Percentiles rank a stretch among this genome's conserved stretches.
phyloP scores from a whole-genome alignment of 2,113 vertebrate genomes.

The Catharus bicknelli region DNA sequence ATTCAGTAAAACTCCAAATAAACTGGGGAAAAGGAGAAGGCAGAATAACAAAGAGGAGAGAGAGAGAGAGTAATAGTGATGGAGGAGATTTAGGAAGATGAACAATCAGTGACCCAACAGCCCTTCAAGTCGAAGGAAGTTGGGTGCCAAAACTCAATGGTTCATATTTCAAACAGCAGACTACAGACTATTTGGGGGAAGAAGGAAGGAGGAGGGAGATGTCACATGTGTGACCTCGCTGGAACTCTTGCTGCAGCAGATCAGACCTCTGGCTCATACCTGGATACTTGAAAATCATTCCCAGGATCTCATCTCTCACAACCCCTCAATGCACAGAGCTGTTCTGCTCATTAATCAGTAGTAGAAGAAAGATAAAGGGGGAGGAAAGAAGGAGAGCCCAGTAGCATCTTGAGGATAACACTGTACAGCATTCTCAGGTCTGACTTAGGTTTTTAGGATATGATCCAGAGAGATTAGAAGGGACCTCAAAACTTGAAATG shows the following conservation, averaged over 20 bases:
- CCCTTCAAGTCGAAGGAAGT: background rate
- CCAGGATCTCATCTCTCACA: background rate
- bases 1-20: slow-evolving; percentile 33
- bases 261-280: background rate
- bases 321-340: background rate
- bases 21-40: background rate
- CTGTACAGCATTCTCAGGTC: slow-evolving; percentile 12
- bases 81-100: background rate
- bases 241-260: background rate
- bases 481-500: slow-evolving; percentile 25
- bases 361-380: background rate
- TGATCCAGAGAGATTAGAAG: slow-evolving; percentile 53
- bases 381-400: background rate
- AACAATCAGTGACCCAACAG: background rate
- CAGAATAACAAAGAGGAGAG: background rate
- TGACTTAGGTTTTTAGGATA: background rate
- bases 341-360: background rate
- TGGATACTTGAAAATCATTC: background rate
- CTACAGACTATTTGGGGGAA: background rate
- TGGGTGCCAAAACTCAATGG: background rate
- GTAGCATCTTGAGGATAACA: background rate
- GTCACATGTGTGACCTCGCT: background rate
- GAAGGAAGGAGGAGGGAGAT: background rate
- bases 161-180: background rate
- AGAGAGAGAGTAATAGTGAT: background rate